Percentiles rank a stretch among this genome's conserved stretches.
Evolutionary conservation across 1,140 invertebrate species (phyloP).

Genomic region (Atopsyche davidsoni): DNA sequence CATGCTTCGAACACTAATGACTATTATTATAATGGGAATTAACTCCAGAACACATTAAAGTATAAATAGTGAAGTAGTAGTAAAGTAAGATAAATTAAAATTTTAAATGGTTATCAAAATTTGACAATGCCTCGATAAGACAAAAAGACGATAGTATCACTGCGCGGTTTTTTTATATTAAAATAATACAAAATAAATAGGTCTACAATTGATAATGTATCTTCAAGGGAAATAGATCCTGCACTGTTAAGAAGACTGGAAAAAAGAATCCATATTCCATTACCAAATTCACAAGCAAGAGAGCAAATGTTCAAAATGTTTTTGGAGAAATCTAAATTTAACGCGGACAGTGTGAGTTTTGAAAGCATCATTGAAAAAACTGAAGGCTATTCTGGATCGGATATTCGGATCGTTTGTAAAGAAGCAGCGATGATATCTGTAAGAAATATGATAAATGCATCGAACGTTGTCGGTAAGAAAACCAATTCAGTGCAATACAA

Average conservation of each 20-base stretch:
- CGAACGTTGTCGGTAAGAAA: neutral
- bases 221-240: conserved; percentile 74
- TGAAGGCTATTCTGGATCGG: conserved; percentile 78
- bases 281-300: conserved; percentile 64
- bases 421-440: conserved; percentile 66
- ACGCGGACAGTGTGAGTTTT: conserved; percentile 39
- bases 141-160: no score
- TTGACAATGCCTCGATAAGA: no score
- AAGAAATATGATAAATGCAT: conserved; percentile 32
- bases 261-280: conserved; percentile 75
- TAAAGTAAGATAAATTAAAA: no score
- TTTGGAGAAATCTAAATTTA: conserved; percentile 43
- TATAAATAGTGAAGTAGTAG: no score
- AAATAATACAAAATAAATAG: neutral
- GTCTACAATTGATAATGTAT: conserved; percentile 5
- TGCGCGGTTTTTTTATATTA: no score
- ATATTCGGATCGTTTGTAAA: conserved; percentile 84
- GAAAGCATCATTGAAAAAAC: conserved; percentile 56
- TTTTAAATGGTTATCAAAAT: no score
- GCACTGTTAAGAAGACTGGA: conserved; percentile 84
- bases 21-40: no score
- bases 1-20: neutral
- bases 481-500: no score
- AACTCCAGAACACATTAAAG: no score
- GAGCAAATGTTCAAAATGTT: conserved; percentile 59